Evolutionary conservation across 2,113 vertebrate species (phyloP).

Genomic region (Phasianus colchicus): DNA sequence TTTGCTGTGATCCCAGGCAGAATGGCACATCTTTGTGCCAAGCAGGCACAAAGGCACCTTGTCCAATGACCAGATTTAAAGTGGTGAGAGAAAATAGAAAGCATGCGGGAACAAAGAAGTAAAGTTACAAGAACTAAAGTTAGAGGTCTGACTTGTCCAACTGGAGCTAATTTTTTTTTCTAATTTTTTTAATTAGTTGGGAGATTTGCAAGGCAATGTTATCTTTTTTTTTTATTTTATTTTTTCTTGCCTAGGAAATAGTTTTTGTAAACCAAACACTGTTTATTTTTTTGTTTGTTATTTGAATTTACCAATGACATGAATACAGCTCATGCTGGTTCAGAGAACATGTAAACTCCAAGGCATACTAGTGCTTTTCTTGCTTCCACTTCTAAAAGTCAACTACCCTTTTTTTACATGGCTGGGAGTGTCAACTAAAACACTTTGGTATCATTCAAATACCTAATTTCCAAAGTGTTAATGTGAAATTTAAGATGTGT

Average conservation of each 20-base stretch:
- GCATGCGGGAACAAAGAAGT: neutral
- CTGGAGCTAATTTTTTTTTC: neutral
- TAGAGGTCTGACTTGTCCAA: neutral
- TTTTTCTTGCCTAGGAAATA: neutral
- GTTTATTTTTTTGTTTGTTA: neutral
- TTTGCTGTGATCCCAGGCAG: neutral
- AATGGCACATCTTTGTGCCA: neutral
- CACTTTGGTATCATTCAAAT: slow-evolving; percentile 7
- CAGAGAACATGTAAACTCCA: neutral
- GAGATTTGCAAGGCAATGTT: neutral
- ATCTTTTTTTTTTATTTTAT: neutral
- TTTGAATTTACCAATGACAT: neutral
- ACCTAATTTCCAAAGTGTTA: neutral
- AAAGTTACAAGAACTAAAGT: fast-evolving
- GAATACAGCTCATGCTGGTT: neutral
- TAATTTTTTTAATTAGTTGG: neutral
- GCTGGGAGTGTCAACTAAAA: neutral
- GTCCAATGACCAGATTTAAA: neutral
- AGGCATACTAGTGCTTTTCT: neutral
- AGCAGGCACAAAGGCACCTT: no score
- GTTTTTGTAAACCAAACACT: neutral
- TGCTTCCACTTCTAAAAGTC: neutral
- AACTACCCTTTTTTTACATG: neutral
- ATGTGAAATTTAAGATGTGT: neutral
- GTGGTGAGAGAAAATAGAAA: neutral